These are phyloP conservation scores for Limenitis camilla DNA, from an alignment of 2,888 invertebrate species.

Conservation along the genomic window DNA sequence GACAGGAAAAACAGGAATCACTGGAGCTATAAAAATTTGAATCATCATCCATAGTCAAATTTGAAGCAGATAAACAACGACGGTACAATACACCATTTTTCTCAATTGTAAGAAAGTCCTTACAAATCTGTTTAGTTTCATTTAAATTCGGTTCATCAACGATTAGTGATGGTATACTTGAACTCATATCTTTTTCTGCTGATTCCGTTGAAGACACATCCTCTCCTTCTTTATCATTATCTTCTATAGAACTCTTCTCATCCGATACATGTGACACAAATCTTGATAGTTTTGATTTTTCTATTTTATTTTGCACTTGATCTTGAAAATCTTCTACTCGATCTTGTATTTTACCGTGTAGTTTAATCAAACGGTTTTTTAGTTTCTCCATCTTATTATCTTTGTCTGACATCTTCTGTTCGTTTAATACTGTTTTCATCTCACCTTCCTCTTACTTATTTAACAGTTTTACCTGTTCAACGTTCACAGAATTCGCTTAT, in stretches of 20 bases:
- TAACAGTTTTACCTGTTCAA: neutral
- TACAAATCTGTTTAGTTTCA: slow-evolving; percentile 42
- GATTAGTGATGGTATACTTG: slow-evolving; percentile 49
- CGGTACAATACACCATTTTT: slow-evolving; percentile 44
- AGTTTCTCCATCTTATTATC: slow-evolving; percentile 56
- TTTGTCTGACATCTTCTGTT: slow-evolving; percentile 40
- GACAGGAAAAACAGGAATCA: slow-evolving; percentile 50
- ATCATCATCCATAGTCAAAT: slow-evolving; percentile 44
- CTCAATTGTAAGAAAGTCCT: slow-evolving; percentile 51
- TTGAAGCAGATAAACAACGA: slow-evolving; percentile 46
- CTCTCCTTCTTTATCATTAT: slow-evolving; percentile 28
- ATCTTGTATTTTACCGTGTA: slow-evolving; percentile 62
- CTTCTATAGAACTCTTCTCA: slow-evolving; percentile 49
- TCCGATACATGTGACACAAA: slow-evolving; percentile 56
- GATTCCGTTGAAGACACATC: slow-evolving; percentile 38
- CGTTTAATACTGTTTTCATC: neutral
- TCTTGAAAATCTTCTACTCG: slow-evolving; percentile 63
- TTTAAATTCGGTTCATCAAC: slow-evolving; percentile 42
- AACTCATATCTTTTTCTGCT: slow-evolving; percentile 22
- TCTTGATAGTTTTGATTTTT: slow-evolving; percentile 43
- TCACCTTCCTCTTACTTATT: neutral
- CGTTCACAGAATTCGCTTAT: neutral
- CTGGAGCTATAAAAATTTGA: slow-evolving; percentile 42
- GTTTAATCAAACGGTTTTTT: slow-evolving; percentile 47
- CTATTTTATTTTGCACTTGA: slow-evolving; percentile 56